phyloP scores from a whole-genome alignment of 2,888 invertebrate genomes.

The Halictus quadricinctus region DNA sequence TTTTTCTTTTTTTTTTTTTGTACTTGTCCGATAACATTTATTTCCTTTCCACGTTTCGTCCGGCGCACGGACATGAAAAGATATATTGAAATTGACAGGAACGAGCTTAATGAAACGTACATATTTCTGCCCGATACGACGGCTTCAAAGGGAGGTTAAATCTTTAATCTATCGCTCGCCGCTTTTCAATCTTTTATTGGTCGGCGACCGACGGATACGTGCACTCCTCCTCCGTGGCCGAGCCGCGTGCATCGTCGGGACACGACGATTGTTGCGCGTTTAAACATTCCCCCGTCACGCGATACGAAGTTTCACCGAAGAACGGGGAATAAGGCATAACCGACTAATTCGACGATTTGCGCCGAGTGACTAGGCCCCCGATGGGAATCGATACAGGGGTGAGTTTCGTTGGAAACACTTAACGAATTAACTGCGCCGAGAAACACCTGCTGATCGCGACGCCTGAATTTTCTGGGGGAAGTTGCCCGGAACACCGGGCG shows the following conservation, averaged over 20 bases:
- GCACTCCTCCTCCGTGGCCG: no score
- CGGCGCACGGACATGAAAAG: not conserved
- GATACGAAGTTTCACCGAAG: conserved; percentile 55
- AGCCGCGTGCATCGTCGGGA: conserved; percentile 42
- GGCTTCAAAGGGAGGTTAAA: not conserved
- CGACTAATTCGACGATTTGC: conserved; percentile 64
- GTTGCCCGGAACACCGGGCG: not conserved
- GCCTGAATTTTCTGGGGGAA: conserved; percentile 14
- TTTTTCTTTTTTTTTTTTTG: not conserved
- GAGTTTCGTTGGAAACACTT: conserved; percentile 64
- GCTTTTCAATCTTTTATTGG: not conserved
- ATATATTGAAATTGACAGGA: conserved; percentile 26
- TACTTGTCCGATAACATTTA: conserved; percentile 14
- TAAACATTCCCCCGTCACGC: conserved; percentile 78
- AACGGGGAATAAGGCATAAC: conserved; percentile 63
- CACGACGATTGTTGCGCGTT: conserved; percentile 68
- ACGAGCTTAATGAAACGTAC: conserved; percentile 13
- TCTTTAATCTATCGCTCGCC: conserved; percentile 19
- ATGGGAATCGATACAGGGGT: conserved; percentile 67
- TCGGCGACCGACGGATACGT: not conserved
- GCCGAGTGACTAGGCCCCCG: conserved; percentile 63
- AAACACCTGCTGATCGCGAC: conserved; percentile 52
- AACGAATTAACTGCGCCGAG: conserved; percentile 51
- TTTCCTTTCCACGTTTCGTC: conserved; percentile 12
- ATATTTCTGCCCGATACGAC: not conserved